Evolutionary conservation across 2,888 invertebrate genomes (phyloP).

Genomic region (Drosophila picticornis): DNA sequence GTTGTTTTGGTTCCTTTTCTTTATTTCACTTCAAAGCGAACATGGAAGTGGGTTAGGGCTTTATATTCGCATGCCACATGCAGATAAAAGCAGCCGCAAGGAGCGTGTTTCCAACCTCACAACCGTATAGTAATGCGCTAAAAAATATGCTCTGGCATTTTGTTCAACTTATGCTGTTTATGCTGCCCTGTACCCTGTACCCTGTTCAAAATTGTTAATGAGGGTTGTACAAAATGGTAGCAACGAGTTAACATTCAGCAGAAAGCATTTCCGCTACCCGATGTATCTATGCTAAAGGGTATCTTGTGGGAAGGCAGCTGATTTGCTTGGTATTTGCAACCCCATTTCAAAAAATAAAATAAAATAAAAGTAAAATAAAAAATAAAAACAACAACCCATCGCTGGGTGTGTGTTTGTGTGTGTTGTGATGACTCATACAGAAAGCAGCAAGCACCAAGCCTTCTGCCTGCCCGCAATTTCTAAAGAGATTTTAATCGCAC

Average conservation of each 20-base stretch:
- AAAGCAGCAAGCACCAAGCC: slow-evolving; percentile 4
- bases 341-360: slow-evolving; percentile 24
- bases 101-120: slow-evolving; percentile 7
- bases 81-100: slow-evolving; percentile 50
- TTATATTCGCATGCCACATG: slow-evolving; percentile 37
- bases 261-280: not conserved
- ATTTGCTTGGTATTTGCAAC: slow-evolving; percentile 44
- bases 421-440: slow-evolving; percentile 49
- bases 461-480: slow-evolving; percentile 43
- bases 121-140: slow-evolving; percentile 47
- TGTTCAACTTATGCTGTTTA: slow-evolving; percentile 21
- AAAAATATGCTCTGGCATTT: slow-evolving; percentile 76
- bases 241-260: not conserved
- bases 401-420: slow-evolving; percentile 1
- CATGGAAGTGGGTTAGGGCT: slow-evolving; percentile 64
- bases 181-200: slow-evolving; percentile 37
- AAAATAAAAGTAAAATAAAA: not conserved
- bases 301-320: not conserved
- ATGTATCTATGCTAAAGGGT: not conserved
- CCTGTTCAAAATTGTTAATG: not conserved
- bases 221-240: not conserved
- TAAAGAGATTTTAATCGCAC: slow-evolving; percentile 68
- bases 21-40: slow-evolving; percentile 39
- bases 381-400: not conserved
- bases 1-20: slow-evolving; percentile 37